Percentiles rank a stretch among this genome's conserved stretches.
These are phyloP conservation scores for Pyxicephalus adspersus DNA, from an alignment of 2,113 vertebrate species.

Conservation along the genomic window DNA sequence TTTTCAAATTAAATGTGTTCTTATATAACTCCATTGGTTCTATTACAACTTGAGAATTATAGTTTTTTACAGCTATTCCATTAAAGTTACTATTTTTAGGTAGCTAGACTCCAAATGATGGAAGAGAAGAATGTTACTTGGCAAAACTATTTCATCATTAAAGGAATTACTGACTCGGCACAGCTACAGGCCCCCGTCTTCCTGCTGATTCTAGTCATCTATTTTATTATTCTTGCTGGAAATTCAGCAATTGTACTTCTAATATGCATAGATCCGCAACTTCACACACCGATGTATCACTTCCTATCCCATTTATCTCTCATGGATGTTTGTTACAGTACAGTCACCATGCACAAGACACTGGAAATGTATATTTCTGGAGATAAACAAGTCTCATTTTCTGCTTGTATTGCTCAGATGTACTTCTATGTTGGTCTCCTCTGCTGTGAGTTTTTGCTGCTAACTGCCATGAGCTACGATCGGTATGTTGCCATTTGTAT, in stretches of 20 bases:
- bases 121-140: conserved; percentile 8
- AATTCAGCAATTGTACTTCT: conserved; percentile 21
- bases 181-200: conserved; percentile 52
- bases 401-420: conserved; percentile 61
- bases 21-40: no score
- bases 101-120: background rate
- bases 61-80: no score
- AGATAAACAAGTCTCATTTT: conserved; percentile 18
- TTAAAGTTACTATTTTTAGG: no score
- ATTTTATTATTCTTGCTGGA: conserved; percentile 17
- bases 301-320: conserved; percentile 61
- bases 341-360: conserved; percentile 60
- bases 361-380: conserved; percentile 50
- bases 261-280: conserved; percentile 13
- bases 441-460: conserved; percentile 54
- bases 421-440: conserved; percentile 35
- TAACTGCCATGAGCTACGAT: conserved; percentile 60
- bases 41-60: no score
- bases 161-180: conserved; percentile 51
- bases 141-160: conserved; percentile 45
- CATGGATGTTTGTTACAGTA: conserved; percentile 57
- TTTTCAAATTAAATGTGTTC: no score
- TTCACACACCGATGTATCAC: conserved; percentile 64
- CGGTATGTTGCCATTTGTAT: conserved; percentile 51
- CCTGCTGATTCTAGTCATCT: conserved; percentile 19